Evolutionary conservation across 2,113 vertebrate genomes (phyloP).

Genomic region (Lamprologus ornatipinnis): DNA sequence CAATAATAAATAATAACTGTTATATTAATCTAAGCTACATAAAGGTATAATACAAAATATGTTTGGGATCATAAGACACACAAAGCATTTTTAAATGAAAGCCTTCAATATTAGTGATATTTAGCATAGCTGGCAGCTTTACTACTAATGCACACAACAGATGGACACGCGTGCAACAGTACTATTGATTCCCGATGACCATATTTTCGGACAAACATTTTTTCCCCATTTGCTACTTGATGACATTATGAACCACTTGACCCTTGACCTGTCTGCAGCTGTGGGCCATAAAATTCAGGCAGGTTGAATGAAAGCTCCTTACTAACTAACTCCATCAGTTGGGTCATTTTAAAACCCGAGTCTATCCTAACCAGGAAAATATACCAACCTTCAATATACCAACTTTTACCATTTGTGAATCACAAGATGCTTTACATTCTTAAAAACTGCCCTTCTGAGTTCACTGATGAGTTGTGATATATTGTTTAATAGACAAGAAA

Average conservation of each 20-base stretch:
- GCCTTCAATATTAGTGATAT: neutral
- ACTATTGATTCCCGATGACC: constrained; percentile 1
- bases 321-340: neutral
- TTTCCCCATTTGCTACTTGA: neutral
- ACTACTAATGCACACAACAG: neutral
- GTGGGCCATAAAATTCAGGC: neutral
- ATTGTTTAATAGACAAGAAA: neutral
- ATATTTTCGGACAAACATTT: neutral
- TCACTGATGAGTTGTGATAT: neutral
- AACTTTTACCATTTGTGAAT: neutral
- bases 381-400: neutral
- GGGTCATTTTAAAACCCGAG: neutral
- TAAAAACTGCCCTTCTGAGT: neutral
- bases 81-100: neutral
- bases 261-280: constrained; percentile 22
- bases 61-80: neutral
- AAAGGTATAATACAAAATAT: neutral
- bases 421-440: neutral
- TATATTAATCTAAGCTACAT: neutral
- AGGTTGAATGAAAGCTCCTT: neutral
- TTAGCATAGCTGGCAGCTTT: neutral
- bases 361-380: neutral
- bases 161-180: neutral
- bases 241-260: constrained; percentile 20
- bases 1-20: neutral